phyloP scores from a whole-genome alignment of 2,113 vertebrate genomes.

The Pterocles gutturalis region DNA sequence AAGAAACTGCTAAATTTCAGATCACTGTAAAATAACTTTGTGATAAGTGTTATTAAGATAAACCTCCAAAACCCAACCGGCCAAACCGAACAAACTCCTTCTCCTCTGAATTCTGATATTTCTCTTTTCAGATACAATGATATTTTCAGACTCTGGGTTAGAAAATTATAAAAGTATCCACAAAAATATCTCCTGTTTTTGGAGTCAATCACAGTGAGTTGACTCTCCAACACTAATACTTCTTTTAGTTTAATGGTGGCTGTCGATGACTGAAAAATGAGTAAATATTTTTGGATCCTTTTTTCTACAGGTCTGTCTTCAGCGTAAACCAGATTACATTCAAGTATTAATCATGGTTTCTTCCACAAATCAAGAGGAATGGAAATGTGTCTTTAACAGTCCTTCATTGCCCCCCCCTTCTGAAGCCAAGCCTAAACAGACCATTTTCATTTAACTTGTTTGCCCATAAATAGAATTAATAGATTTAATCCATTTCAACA shows the following conservation, averaged over 20 bases:
- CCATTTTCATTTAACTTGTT: not conserved
- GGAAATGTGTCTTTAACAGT: not conserved
- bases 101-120: not conserved
- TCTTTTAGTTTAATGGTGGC: not conserved
- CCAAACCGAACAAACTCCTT: slow-evolving; percentile 10
- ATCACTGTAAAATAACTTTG: not conserved
- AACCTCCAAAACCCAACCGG: not conserved
- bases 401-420: not conserved
- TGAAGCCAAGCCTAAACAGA: not conserved
- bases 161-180: not conserved
- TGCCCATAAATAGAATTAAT: not conserved
- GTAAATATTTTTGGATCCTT: not conserved
- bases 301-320: not conserved
- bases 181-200: not conserved
- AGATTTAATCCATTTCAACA: not conserved
- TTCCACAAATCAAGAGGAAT: not conserved
- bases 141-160: not conserved
- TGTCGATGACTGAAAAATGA: not conserved
- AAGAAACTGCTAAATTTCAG: not conserved
- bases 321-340: not conserved
- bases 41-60: not conserved
- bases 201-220: not conserved
- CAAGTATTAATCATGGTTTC: not conserved
- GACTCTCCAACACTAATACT: not conserved
- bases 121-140: not conserved